Base-by-base conservation (phyloP, 2,113 vertebrate species). In the Nyctibius bracteatus region DNA sequence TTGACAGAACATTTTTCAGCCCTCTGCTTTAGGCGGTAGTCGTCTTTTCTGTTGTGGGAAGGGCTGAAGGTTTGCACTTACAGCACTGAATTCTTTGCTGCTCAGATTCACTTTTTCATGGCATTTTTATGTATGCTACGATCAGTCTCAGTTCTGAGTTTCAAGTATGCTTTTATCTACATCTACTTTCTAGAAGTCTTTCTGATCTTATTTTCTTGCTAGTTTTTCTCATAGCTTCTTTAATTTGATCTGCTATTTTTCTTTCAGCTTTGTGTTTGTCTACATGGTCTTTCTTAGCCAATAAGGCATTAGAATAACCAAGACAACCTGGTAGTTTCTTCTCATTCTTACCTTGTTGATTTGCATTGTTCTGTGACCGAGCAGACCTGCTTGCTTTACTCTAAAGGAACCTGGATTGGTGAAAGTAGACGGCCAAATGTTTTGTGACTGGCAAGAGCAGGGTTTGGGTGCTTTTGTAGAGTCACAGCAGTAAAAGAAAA, bases 391-490 rank as follows among this genome's bases (percentile, higher is more conserved):
- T 71, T 51, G 12, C 25, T 84, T 75, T 73, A 66, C 55, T 81
- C 3, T 52, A 41, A 67, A 20, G 33, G 25, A 73, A 7, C 35
- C 62, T 0, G 0, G 16, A 54, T 22, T 86, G 39, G 25, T 59
- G 39, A 62, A 12, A 62, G 66, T 14, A 73, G 33, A 14, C 1
- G 5, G 57, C 16, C 0, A 0, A 31, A 78, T 2, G 0, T 80
- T 89, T 82, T 51, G 17, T 88, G 33, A 22, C 58, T 33, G n/a
- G n/a, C n/a, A n/a, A n/a, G 18, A 66, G 18, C 15, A 63, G 33
- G 8, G 44, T 31, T 72, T 80, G 2, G 2, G 13, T 88, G 59
- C 59, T 78, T 88, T 80, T 54, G 25, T 59, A 44, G 35, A 75
- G 15, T 41, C 19, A 41, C 8, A 63, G n/a, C 39, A 81, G 27